These are phyloP conservation scores for Cygnus buccinator DNA, from an alignment of 2,113 vertebrate species.

Conservation along the genomic window DNA sequence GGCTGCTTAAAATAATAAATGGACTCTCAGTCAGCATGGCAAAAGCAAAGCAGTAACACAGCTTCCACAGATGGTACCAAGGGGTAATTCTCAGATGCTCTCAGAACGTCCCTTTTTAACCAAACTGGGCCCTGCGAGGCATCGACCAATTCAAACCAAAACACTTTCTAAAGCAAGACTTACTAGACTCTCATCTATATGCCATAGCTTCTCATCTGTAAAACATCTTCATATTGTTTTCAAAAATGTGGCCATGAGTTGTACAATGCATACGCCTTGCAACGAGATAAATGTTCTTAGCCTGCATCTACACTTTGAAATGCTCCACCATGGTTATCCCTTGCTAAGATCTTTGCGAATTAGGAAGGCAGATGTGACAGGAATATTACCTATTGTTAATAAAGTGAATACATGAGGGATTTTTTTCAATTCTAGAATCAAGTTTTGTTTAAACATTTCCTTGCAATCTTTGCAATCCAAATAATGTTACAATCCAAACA, in stretches of 20 bases:
- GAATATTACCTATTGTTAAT: neutral
- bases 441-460: slow-evolving; percentile 2
- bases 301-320: neutral
- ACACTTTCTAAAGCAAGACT: neutral
- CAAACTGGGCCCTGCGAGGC: neutral
- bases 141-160: neutral
- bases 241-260: neutral
- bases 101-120: neutral
- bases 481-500: neutral
- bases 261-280: neutral
- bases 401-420: neutral
- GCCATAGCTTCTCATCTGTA: neutral
- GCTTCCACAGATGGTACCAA: neutral
- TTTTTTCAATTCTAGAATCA: neutral
- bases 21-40: neutral
- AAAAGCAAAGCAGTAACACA: neutral
- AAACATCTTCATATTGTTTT: neutral
- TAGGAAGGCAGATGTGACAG: neutral
- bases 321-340: neutral
- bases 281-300: neutral
- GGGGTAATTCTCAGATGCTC: neutral
- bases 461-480: neutral
- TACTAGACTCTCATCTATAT: neutral
- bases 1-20: neutral
- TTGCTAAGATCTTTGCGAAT: neutral